phyloP scores from a whole-genome alignment of 2,113 vertebrate species.

The Hydrochoerus hydrochaeris region DNA sequence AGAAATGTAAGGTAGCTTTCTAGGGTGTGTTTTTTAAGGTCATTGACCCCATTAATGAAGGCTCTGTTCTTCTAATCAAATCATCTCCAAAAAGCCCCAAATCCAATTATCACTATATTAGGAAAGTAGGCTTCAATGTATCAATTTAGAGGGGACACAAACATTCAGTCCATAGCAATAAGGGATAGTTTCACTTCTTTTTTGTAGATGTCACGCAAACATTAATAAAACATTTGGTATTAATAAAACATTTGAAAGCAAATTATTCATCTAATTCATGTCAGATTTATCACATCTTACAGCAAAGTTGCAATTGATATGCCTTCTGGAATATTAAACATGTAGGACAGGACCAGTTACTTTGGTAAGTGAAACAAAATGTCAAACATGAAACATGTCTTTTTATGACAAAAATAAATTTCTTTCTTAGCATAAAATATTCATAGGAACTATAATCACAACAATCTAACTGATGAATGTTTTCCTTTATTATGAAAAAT shows the following conservation, averaged over 20 bases:
- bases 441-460: not conserved
- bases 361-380: slow-evolving; percentile 57
- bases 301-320: slow-evolving; percentile 80
- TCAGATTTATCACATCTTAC: slow-evolving; percentile 77
- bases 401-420: slow-evolving; percentile 22
- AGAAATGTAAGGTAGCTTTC: not conserved
- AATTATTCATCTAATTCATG: slow-evolving; percentile 81
- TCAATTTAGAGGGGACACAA: not conserved
- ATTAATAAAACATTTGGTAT: slow-evolving; percentile 72
- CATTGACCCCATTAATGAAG: not conserved
- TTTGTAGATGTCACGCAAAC: not conserved
- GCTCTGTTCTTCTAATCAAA: not conserved
- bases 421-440: not conserved
- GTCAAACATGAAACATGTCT: slow-evolving; percentile 65
- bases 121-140: not conserved
- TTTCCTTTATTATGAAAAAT: not conserved
- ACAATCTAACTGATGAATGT: not conserved
- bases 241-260: slow-evolving; percentile 72
- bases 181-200: not conserved
- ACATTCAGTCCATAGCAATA: not conserved
- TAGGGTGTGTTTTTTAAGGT: not conserved
- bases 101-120: not conserved
- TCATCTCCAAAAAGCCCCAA: not conserved
- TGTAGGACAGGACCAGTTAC: slow-evolving; percentile 58
- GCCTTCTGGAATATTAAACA: slow-evolving; percentile 82